Evolutionary conservation across 2,797 vertebrate species (phyloP), one percentile per base, ranked within the genome.

Genomic region (Micromesistius poutassou): DNA sequence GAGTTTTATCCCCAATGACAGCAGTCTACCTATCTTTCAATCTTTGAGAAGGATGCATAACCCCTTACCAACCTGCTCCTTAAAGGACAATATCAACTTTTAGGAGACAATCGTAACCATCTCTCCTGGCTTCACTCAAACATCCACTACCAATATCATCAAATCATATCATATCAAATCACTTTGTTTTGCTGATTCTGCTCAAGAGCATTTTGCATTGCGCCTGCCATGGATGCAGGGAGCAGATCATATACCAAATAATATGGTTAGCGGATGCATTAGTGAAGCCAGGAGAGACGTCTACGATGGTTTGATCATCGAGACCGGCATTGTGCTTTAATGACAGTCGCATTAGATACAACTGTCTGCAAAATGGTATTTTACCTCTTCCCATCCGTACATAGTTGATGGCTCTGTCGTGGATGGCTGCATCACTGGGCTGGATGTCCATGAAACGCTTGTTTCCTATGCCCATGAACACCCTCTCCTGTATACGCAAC

Each of bases 371-470:
- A 5, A 50, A 12, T 74, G 38, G n/a, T 31, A 13, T 72, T 10
- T 74, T 75, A 95, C 94, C 93, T 93, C 92, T 90, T 80, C 93
- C 93, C 71, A 92, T 84, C 62, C 91, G 85, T 1, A 86, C 89
- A 77, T 86, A 95, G 86, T 94, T 93, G 75, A 96, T 83, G 2
- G 95, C 94, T 87, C 95, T 90, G 90, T 95, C 90, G 22, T 82
- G 92, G 83, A 96, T 96, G 22, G 95, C 95, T 35, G 94, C 94
- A 14, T 95, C 95, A 74, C 95, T 96, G 77, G 95, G 95, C 86
- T 94, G 87, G 88, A 96, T 95, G 83, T 96, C 95, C 88, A 94
- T 95, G 84, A 95, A 96, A 71, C 95, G 95, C 79, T 95, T 96
- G 84, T 93, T 94, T 73, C 95, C 95, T 71, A 96, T 94, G 50